These are phyloP conservation scores for Anastrepha ludens DNA, from an alignment of 1,140 invertebrate species.

Conservation along the genomic window DNA sequence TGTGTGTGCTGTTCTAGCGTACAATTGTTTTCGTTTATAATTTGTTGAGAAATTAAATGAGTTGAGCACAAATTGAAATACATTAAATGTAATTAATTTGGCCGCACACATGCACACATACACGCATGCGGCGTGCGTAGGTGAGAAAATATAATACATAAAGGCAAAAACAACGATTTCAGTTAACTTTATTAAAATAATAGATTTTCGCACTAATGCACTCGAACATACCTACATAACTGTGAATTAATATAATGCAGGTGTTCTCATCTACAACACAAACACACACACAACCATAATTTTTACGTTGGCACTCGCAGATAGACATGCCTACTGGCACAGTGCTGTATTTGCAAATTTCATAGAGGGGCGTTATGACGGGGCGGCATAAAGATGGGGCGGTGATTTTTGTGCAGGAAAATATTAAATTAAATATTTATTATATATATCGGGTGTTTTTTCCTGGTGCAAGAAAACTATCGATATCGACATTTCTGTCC, in stretches of 20 bases:
- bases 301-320: no score
- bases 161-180: neutral
- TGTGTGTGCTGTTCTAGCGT: neutral
- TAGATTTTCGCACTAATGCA: constrained; percentile 43
- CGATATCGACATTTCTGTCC: no score
- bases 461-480: no score
- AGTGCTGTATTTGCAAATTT: no score
- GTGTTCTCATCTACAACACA: neutral
- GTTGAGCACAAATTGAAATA: constrained; percentile 37
- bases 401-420: no score
- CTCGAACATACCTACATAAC: neutral
- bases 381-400: no score
- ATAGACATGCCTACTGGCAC: no score
- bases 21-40: constrained; percentile 53
- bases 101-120: neutral
- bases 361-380: no score
- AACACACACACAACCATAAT: no score
- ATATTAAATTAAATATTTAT: no score
- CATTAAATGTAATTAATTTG: constrained; percentile 52
- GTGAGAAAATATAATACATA: neutral
- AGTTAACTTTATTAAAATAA: constrained; percentile 38
- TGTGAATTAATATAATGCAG: neutral
- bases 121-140: neutral
- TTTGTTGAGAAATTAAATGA: constrained; percentile 54
- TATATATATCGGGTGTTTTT: no score